These are phyloP conservation scores for Hololepta plana DNA, from an alignment of 2,888 invertebrate species.

Conservation along the genomic window DNA sequence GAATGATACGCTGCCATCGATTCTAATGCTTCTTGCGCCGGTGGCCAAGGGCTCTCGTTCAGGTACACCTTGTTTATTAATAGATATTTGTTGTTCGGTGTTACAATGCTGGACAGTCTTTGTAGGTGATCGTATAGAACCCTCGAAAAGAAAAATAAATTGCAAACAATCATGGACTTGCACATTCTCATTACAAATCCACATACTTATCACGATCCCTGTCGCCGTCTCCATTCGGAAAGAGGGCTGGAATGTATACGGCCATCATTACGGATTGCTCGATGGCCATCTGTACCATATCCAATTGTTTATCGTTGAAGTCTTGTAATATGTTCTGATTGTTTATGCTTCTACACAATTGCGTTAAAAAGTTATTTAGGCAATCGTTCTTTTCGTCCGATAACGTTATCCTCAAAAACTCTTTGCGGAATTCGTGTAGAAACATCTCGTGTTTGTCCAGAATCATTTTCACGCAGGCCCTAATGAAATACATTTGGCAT, in stretches of 20 bases:
- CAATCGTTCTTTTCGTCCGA: conserved; percentile 86
- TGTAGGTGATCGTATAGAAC: conserved; percentile 79
- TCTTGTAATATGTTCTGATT: too few relatives aligned
- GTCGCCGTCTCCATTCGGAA: conserved; percentile 95
- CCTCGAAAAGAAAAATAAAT: conserved; percentile 6
- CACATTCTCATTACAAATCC: too few relatives aligned
- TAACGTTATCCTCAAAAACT: conserved; percentile 60
- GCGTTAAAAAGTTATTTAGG: conserved; percentile 63
- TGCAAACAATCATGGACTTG: too few relatives aligned
- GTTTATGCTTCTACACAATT: conserved; percentile 49
- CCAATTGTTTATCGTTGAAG: conserved; percentile 47
- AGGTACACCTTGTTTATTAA: conserved; percentile 67
- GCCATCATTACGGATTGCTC: conserved; percentile 75
- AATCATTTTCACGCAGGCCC: conserved; percentile 62
- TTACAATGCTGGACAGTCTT: conserved; percentile 55
- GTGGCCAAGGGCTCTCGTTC: conserved; percentile 90
- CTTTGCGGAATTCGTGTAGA: conserved; percentile 55
- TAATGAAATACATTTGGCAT: conserved; percentile 53
- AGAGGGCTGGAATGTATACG: conserved; percentile 83
- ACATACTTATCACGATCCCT: conserved; percentile 67
- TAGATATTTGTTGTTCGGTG: conserved; percentile 64
- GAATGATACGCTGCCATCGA: conserved; percentile 84
- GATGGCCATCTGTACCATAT: conserved; percentile 62
- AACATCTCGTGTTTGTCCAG: conserved; percentile 58
- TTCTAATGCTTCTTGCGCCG: conserved; percentile 78